A percentile compares a stretch with the other conserved stretches of the same genome.
Conservation (phyloP, 2,888 invertebrate species). For the Clepsis dumicolana region DNA sequence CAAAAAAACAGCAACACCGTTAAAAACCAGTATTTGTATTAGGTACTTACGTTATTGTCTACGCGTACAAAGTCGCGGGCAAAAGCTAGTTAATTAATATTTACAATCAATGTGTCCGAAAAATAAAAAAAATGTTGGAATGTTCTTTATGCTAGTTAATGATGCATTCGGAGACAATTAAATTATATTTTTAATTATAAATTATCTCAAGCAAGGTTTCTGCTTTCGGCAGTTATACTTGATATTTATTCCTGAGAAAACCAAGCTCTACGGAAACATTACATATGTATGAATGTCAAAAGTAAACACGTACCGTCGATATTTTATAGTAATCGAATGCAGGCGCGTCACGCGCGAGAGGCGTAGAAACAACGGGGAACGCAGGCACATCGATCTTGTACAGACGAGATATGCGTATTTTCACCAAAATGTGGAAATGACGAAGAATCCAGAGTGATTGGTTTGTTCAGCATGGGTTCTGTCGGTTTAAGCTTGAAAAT, state of each 20-base stretch:
- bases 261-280: neutral
- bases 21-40: no score
- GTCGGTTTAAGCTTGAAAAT: neutral
- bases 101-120: no score
- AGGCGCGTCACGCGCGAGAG: conserved; percentile 20
- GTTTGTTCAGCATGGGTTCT: neutral
- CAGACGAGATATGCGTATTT: conserved; percentile 30
- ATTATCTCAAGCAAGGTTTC: no score
- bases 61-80: no score
- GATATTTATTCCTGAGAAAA: neutral
- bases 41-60: no score
- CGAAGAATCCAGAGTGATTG: neutral
- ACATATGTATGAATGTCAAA: conserved; percentile 43
- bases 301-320: conserved; percentile 52
- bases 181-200: no score
- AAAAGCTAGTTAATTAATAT: no score
- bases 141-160: no score
- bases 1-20: no score
- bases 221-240: no score
- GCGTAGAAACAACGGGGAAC: neutral
- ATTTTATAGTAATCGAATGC: conserved; percentile 52
- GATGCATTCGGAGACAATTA: no score
- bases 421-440: conserved; percentile 11
- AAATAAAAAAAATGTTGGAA: no score
- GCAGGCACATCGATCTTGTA: conserved; percentile 38